Base-by-base conservation (phyloP, 2,113 vertebrate species). In the Melanocharis versteri region DNA sequence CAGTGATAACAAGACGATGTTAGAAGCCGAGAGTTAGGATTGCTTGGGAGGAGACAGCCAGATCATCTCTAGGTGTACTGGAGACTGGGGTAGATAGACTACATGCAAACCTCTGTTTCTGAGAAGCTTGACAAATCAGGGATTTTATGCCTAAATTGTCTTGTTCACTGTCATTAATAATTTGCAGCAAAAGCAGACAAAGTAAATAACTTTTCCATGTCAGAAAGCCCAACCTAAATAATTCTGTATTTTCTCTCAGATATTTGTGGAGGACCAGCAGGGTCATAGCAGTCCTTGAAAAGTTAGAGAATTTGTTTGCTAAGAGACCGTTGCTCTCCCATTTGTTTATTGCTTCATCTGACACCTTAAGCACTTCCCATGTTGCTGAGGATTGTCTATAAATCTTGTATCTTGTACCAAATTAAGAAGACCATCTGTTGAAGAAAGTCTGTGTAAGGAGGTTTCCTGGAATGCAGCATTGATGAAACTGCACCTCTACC, bases 391-490 rank as follows among this genome's bases (percentile, higher is more conserved):
- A 14, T 58, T 70, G 45, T 77, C 92, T 80, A 35, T 94, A 90
- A 86, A 88, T 96, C 82, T 69, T 75, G n/a, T 58, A 48, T n/a
- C 76, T 91, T 82, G 37, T 88, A 88, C 58, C 71, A 90, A 93
- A 90, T 90, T 87, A 90, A 70, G 94, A 76, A 45, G 42, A 64
- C 66, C 79, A 93, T 96, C 96, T 96, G 88, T 54, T 93, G 90
- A 88, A 92, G 54, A 53, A 86, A 83, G 50, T 28, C 45, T 48
- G 21, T 83, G 54, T 48, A n/a, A 87, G 66, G 57, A 87, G 48
- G 37, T 75, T 89, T 92, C 37, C 53, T 71, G 65, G 65, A 89
- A 80, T 1, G 3, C 26, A 77, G 9, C 37, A 8, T 0, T 76
- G 69, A 70, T 85, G 56, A 48, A 81, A 51, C 39, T 83, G 62